Percentiles rank a stretch among this genome's conserved stretches.
Conservation (phyloP, 2,113 vertebrate genomes). For the Entomyzon cyanotis region DNA sequence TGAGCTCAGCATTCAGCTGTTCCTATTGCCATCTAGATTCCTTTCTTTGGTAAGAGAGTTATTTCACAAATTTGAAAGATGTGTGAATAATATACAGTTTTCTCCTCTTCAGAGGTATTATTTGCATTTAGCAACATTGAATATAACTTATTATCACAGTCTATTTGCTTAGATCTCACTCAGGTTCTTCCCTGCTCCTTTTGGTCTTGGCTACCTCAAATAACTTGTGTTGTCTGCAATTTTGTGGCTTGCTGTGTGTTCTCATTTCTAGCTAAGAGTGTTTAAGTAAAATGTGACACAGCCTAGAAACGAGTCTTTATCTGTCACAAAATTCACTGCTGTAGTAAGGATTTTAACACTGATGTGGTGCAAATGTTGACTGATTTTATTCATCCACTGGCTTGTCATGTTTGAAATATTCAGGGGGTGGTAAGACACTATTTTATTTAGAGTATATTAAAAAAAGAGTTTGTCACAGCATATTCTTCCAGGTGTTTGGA, state of each 20-base stretch:
- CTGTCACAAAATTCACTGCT: neutral
- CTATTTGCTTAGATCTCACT: neutral
- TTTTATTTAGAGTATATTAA: neutral
- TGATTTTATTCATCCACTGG: neutral
- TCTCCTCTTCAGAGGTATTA: neutral
- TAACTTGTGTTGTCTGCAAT: neutral
- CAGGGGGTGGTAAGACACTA: neutral
- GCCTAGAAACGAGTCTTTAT: neutral
- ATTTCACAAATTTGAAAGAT: constrained; percentile 37
- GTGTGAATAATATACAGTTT: neutral
- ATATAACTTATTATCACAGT: neutral
- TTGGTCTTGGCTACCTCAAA: neutral
- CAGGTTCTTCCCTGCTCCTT: neutral
- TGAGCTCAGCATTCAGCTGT: constrained; percentile 62
- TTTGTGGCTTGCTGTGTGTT: neutral
- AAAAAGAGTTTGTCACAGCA: neutral
- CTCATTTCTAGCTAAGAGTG: neutral
- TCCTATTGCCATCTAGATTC: neutral
- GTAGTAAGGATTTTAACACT: neutral
- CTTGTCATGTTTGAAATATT: neutral
- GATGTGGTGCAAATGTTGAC: neutral
- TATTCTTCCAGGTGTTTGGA: neutral
- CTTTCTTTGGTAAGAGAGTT: constrained; percentile 19
- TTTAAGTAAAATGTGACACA: neutral
- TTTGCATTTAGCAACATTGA: constrained; percentile 25